Conservation (phyloP, 2,113 vertebrate genomes). For the Bos javanicus region DNA sequence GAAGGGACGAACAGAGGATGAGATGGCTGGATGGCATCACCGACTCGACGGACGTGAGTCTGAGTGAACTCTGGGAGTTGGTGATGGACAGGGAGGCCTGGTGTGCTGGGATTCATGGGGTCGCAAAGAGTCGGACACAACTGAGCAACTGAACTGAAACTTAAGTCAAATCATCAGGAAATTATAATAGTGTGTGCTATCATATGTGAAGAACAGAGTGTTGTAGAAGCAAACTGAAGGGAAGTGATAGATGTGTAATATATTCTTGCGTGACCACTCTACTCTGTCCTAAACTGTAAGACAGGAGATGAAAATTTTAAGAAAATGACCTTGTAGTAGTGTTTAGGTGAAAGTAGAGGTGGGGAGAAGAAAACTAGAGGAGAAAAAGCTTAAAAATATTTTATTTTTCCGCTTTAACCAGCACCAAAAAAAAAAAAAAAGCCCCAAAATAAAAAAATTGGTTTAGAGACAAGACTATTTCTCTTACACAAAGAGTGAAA, state of each 20-base stretch:
- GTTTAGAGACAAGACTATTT: background rate
- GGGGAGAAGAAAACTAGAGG: background rate
- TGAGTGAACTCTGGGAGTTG: too few species aligned
- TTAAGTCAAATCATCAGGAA: background rate
- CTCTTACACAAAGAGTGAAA: background rate
- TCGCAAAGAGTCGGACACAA: too few species aligned
- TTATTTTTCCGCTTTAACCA: background rate
- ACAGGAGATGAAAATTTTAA: background rate
- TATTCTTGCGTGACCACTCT: background rate
- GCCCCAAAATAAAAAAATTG: background rate
- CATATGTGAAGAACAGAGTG: background rate
- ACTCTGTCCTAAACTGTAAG: background rate
- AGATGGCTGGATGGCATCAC: too few species aligned
- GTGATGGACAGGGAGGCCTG: too few species aligned
- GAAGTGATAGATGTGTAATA: background rate
- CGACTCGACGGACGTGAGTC: rapidly evolving
- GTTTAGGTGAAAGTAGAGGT: background rate
- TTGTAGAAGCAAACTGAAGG: background rate
- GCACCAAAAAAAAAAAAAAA: background rate
- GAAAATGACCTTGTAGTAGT: background rate
- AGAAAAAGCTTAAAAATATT: background rate
- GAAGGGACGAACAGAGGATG: too few species aligned
- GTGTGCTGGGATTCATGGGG: too few species aligned
- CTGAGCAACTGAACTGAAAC: background rate
- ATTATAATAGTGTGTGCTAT: background rate